Conservation (phyloP, 2,888 invertebrate genomes). For the Cerastis leucographa region DNA sequence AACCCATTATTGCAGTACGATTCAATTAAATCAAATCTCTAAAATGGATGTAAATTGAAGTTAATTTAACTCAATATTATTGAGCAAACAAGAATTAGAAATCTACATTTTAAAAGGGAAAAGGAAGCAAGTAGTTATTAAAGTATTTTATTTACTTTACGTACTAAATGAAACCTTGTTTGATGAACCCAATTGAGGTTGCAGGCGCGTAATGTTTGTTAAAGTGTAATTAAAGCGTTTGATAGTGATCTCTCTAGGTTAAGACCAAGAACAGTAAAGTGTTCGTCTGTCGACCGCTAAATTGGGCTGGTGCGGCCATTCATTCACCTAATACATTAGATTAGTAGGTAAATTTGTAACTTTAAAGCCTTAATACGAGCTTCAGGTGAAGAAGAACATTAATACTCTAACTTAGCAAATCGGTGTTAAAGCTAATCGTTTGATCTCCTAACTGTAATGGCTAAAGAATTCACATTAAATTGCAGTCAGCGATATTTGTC, state of each 20-base stretch:
- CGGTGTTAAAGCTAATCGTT: conserved; percentile 54
- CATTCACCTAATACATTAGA: conserved; percentile 33
- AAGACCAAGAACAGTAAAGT: conserved; percentile 79
- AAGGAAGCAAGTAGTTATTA: conserved; percentile 68
- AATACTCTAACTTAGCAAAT: conserved; percentile 30
- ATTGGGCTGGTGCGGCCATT: conserved; percentile 62
- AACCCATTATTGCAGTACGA: neutral
- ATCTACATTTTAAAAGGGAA: conserved; percentile 48
- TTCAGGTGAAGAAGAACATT: conserved; percentile 32
- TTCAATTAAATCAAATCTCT: conserved; percentile 12
- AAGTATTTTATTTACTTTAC: conserved; percentile 72
- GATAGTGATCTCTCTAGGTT: conserved; percentile 87
- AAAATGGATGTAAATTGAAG: conserved; percentile 7
- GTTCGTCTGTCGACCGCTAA: conserved; percentile 67
- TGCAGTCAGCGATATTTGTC: conserved; percentile 22
- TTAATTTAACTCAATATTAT: conserved; percentile 8
- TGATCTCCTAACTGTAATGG: conserved; percentile 47
- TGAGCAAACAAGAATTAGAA: conserved; percentile 24
- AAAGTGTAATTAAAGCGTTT: conserved; percentile 80
- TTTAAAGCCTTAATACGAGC: conserved; percentile 23
- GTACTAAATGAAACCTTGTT: conserved; percentile 76
- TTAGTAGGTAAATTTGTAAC: conserved; percentile 19
- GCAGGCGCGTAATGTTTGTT: conserved; percentile 73
- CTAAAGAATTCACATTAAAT: conserved; percentile 27
- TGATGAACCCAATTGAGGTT: conserved; percentile 78